These are phyloP conservation scores for Helarctos malayanus DNA, from an alignment of 2,797 vertebrate species.

Conservation along the genomic window DNA sequence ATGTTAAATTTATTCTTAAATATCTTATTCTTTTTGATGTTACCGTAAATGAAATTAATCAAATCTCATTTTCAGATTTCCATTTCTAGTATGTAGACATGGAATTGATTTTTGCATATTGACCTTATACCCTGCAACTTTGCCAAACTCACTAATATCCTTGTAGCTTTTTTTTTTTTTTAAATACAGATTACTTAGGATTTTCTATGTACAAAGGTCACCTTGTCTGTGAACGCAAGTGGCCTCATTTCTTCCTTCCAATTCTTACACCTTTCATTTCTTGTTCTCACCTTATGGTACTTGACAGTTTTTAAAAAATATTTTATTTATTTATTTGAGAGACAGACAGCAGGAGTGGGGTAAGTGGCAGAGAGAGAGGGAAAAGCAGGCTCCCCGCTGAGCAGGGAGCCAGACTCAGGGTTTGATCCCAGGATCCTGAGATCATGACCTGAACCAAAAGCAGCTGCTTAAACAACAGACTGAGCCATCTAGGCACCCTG, in stretches of 20 bases:
- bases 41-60: neutral
- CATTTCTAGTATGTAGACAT: slow-evolving; percentile 2
- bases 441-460: neutral
- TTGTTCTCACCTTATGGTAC: neutral
- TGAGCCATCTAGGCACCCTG: neutral
- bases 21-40: neutral
- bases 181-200: neutral
- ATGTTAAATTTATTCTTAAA: slow-evolving; percentile 42
- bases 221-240: neutral
- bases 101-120: neutral
- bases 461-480: neutral
- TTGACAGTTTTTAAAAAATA: neutral
- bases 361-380: neutral
- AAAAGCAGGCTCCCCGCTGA: neutral
- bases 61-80: slow-evolving; percentile 37
- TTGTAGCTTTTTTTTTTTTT: neutral
- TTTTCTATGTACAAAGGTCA: slow-evolving; percentile 49
- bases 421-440: neutral
- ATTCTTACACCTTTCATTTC: slow-evolving; percentile 50
- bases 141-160: slow-evolving; percentile 2
- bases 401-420: neutral
- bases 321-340: neutral
- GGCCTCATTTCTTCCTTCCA: neutral
- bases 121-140: neutral
- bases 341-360: neutral